Conservation (phyloP, 2,888 invertebrate species). For the Ariolimax columbianus region DNA sequence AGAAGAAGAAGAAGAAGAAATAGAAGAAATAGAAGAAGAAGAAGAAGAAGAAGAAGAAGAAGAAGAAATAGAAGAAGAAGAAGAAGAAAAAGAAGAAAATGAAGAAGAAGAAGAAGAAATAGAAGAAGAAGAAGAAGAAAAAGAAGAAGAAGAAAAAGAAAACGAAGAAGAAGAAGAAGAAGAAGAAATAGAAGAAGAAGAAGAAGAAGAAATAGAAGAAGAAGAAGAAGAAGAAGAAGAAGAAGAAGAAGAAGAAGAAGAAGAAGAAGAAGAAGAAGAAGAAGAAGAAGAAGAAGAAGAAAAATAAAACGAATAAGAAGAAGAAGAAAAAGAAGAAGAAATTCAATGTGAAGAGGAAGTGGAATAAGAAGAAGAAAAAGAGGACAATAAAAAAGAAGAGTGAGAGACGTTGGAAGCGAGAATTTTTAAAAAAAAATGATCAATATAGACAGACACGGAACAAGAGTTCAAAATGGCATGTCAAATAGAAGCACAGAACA, state of each 20-base stretch:
- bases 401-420: not conserved
- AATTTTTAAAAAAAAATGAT: too few relatives aligned
- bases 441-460: too few relatives aligned
- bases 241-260: not conserved
- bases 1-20: not conserved
- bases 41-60: not conserved
- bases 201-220: not conserved
- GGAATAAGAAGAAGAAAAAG: not conserved
- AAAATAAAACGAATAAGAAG: not conserved
- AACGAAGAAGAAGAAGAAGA: not conserved
- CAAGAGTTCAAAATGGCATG: too few relatives aligned
- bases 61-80: not conserved
- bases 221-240: not conserved
- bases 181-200: not conserved
- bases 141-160: not conserved
- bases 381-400: not conserved
- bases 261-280: not conserved
- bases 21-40: not conserved
- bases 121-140: not conserved
- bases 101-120: not conserved
- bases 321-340: not conserved
- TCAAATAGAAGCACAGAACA: too few relatives aligned
- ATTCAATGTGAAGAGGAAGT: not conserved
- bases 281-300: not conserved
- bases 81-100: not conserved